Conservation (phyloP, 2,888 invertebrate genomes). For the Phaonia tiefii region DNA sequence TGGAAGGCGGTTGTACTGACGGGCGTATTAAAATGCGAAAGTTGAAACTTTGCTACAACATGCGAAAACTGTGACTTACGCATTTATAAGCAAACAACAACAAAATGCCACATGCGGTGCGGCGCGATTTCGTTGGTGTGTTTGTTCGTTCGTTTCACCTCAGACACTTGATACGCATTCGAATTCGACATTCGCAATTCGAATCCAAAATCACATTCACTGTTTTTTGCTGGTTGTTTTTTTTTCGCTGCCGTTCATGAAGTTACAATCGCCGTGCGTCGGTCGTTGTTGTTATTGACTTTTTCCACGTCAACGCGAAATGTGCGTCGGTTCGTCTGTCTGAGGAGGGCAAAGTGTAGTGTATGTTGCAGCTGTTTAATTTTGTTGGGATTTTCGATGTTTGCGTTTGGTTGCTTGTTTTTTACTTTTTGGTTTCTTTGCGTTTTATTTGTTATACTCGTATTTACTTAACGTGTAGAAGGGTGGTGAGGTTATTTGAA, state of each 20-base stretch:
- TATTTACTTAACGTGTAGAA: slow-evolving; percentile 16
- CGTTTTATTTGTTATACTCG: too few relatives aligned
- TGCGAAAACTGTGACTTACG: neutral
- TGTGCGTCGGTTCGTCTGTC: neutral
- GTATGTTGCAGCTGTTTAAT: slow-evolving; percentile 25
- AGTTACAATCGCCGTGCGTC: neutral
- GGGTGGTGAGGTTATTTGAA: neutral
- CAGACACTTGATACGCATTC: neutral
- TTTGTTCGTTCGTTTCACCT: too few relatives aligned
- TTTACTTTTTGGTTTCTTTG: neutral
- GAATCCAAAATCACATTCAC: slow-evolving; percentile 24
- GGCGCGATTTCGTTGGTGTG: too few relatives aligned
- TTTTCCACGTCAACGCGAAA: slow-evolving; percentile 10
- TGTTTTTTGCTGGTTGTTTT: neutral
- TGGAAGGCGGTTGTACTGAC: neutral
- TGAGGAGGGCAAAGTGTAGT: neutral
- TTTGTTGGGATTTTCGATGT: slow-evolving; percentile 26
- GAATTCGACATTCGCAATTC: slow-evolving; percentile 4
- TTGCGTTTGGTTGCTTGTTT: slow-evolving; percentile 1
- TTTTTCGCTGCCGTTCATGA: too few relatives aligned
- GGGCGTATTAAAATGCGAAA: neutral
- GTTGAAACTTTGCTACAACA: neutral
- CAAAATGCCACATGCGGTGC: too few relatives aligned
- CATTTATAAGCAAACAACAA: too few relatives aligned
- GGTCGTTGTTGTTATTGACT: neutral